A percentile compares a stretch with the other conserved stretches of the same genome.
Conservation (phyloP, 2,113 vertebrate genomes). For the Callionymus lyra region DNA sequence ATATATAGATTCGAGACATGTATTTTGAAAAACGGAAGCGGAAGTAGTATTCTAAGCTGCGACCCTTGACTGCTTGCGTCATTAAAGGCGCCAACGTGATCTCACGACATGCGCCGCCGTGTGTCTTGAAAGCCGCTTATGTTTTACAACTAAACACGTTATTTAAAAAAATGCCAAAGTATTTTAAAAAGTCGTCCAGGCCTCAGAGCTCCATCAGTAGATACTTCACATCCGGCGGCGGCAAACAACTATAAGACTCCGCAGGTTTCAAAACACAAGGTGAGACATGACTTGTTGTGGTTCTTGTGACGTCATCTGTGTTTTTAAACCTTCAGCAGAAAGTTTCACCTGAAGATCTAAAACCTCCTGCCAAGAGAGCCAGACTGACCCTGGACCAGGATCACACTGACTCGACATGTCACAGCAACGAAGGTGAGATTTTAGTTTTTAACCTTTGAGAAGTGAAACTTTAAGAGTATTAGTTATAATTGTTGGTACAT, state of each 20-base stretch:
- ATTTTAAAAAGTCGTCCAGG: constrained; percentile 40
- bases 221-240: constrained; percentile 55
- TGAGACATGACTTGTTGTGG: constrained; percentile 13
- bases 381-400: constrained; percentile 26
- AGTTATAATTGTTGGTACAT: too few relatives aligned
- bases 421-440: constrained; percentile 29
- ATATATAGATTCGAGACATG: too few relatives aligned
- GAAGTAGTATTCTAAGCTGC: neutral
- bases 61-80: neutral
- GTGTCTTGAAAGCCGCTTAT: constrained; percentile 21
- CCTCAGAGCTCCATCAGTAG: constrained; percentile 69
- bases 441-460: neutral
- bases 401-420: neutral
- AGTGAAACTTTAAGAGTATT: too few relatives aligned
- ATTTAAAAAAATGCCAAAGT: constrained; percentile 46
- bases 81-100: constrained; percentile 8
- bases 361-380: constrained; percentile 43
- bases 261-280: constrained; percentile 35
- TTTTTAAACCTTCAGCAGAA: constrained; percentile 36
- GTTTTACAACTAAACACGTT: neutral
- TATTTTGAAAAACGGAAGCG: constrained; percentile 1
- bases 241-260: neutral
- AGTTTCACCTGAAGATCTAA: constrained; percentile 8
- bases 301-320: neutral
- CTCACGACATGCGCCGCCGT: constrained; percentile 30